Base-by-base conservation (phyloP, 2,113 vertebrate species). In the Eretmochelys imbricata region DNA sequence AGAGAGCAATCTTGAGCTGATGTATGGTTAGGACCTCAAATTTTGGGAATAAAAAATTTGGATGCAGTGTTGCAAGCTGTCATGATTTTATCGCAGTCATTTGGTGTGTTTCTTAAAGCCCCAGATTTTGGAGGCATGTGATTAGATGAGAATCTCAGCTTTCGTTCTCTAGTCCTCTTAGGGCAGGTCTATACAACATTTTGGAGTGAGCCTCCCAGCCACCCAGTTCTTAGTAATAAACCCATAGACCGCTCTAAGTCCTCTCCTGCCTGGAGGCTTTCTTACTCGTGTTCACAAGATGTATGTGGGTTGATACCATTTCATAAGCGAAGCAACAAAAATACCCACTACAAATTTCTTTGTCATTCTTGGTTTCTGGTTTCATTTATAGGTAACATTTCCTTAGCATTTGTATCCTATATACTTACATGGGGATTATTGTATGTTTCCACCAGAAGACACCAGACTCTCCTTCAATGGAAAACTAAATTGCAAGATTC, bases 401-500 rank as follows among this genome's bases (percentile, higher is more conserved):
- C 50, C 31, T 91, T 81, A 69, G 85, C 79, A 38, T 89, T 87
- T 95, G 31, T 16, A 83, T 75, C 54, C 46, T 93, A 72, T 88
- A 94, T 88, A 85, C 17, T 83, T 48, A 24, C 57, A 48, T 38
- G 89, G 55, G 92, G 50, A 4, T 93, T 72, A 88, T 92, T 53
- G 3, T 85, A 91, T 59, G 13, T 4, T 54, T 54, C n/a, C 53
- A 82, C 20, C 11, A 38, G 51, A 22, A 81, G 38, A 55, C 2
- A 4, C 57, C 48, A 94, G 89, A 57, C 27, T 89, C 84, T 93
- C 53, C 93, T 94, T 87, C 91, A 82, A 90, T 0, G 17, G 85
- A 12, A 62, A 95, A 90, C 88, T 85, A 91, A 88, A 96, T 88
- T 53, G 84, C 0, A 0, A 93, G 84, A 87, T 75, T 50, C 42